Evolutionary conservation across 2,113 vertebrate species (phyloP), one percentile per base, ranked within the genome.

Genomic region (Gasterosteus nipponicus): DNA sequence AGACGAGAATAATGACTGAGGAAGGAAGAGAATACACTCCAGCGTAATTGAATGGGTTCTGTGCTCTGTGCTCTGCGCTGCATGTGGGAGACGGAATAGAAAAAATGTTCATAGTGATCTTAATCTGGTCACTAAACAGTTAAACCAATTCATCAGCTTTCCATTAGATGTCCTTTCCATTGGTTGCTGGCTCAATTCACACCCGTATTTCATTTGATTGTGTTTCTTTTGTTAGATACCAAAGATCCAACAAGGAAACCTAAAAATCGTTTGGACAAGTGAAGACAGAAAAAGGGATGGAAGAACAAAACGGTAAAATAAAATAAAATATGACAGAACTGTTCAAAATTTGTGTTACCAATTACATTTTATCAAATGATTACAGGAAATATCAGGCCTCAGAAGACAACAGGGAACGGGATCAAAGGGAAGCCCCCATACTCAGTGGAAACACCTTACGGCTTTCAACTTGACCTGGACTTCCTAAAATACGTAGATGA

Each of bases 401-500:
- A 89, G 56, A 96, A 94, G 81, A 63, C 84, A 3, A 39, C 86
- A 0, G 93, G 94, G 73, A 95, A 94, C 8, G 92, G 92, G 70
- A 90, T 94, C 14, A 92, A 94, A 78, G 92, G 92, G 31, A 94
- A 94, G 69, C 92, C 95, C 1, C 94, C 95, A 0, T 99, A 99
- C 88, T 96, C 97, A 0, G 94, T 99, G 73, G 98, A 99, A 93
- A 99, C 98, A 0, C 97, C 98, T 0, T 99, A 99, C 0, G 98
- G 98, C 57, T 99, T 98, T 73, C 96, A 92, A 81, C 75, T 99
- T 59, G 98, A 99, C 83, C 89, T 99, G 86, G 98, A 99, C 86
- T 99, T 99, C 88, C 93, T 99, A 15, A 99, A 99, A 79, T 99
- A 99, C 0, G 98, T 99, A 10, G 97, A 99, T 0, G 98, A 99